Evolutionary conservation across 2,888 invertebrate species (phyloP).

Genomic region (Sialis lutaria): DNA sequence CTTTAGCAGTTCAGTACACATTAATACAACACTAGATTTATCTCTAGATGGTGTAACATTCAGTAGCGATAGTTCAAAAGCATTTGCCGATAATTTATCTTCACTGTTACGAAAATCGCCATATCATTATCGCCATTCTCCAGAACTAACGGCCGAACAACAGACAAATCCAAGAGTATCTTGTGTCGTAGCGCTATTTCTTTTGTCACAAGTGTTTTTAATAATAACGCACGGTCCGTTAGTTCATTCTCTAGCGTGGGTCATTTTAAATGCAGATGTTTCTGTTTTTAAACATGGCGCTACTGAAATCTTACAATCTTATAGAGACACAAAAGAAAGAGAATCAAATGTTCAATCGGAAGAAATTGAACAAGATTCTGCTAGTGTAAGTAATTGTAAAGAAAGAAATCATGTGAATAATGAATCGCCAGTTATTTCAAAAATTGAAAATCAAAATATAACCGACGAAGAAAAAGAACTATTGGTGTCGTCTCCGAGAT

Average conservation of each 20-base stretch:
- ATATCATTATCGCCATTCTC: neutral
- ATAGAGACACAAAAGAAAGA: slow-evolving; percentile 24
- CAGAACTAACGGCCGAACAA: slow-evolving; percentile 18
- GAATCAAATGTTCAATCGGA: neutral
- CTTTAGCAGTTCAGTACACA: neutral
- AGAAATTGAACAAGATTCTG: neutral
- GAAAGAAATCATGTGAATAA: neutral
- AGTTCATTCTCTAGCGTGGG: slow-evolving; percentile 78
- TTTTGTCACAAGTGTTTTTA: slow-evolving; percentile 87
- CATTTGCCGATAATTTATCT: slow-evolving; percentile 34
- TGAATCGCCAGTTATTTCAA: neutral
- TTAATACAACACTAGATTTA: slow-evolving; percentile 30
- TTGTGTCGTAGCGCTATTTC: slow-evolving; percentile 76
- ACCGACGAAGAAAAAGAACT: slow-evolving; percentile 85
- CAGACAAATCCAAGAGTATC: slow-evolving; percentile 42
- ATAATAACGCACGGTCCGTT: slow-evolving; percentile 84
- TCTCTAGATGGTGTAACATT: slow-evolving; percentile 23
- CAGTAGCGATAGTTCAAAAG: slow-evolving; percentile 37
- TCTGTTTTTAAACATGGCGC: slow-evolving; percentile 52
- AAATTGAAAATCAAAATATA: slow-evolving; percentile 45
- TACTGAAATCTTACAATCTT: slow-evolving; percentile 46
- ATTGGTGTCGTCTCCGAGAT: slow-evolving; percentile 16
- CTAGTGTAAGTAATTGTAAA: neutral
- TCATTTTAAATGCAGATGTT: slow-evolving; percentile 70
- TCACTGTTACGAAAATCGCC: slow-evolving; percentile 7